Evolutionary conservation across 2,888 invertebrate genomes (phyloP), one percentile per base, ranked within the genome.

Genomic region (Crocallis elinguaria): DNA sequence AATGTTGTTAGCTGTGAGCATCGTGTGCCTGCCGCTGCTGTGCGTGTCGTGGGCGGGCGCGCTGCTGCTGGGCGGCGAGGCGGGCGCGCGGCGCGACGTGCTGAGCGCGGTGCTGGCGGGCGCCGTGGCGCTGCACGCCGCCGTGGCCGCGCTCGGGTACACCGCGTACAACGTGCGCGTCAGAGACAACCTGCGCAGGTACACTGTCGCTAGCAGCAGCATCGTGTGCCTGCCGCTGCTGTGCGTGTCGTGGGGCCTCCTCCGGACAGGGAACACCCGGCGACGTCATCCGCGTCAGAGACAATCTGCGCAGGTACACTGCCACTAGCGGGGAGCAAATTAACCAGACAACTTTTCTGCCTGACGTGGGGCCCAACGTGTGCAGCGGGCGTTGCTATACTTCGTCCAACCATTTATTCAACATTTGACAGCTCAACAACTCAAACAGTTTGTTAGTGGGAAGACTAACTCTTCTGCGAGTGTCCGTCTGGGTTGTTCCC

Each of bases 111-210:
- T 95, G 57, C 94, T 98, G 45, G 96, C 97, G 0, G 93, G 94
- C 0, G 94, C 96, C 6, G 95, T 97, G 0, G 91, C 96, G 0
- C 74, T 95, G 12, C 97, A 98, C 78, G 96, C 98, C 0, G 92
- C 95, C 19, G 97, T 97, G 73, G 95, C 97, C 42, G 92, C 97
- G 32, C 93, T 96, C 12, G 97, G 98, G 0, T 96, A 98, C 79
- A 96, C 98, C 77, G 95, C 98, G 57, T 94, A 97, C 60, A 98
- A 98, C 72, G 94, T 95, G 50, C 93, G 97, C 52, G 98, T 98
- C 0, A 85, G 97, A 11, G 95, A 95, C 64, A 96, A 96, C 76
- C 83, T 96, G 30, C 75, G 85, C 21, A 88, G 93, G 93, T 93
- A 61, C n/a, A 60, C 11, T 5, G 12, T 2, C 3, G 1, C 4